These are phyloP conservation scores for Coturnix japonica DNA, from an alignment of 2,113 vertebrate species.

Conservation along the genomic window DNA sequence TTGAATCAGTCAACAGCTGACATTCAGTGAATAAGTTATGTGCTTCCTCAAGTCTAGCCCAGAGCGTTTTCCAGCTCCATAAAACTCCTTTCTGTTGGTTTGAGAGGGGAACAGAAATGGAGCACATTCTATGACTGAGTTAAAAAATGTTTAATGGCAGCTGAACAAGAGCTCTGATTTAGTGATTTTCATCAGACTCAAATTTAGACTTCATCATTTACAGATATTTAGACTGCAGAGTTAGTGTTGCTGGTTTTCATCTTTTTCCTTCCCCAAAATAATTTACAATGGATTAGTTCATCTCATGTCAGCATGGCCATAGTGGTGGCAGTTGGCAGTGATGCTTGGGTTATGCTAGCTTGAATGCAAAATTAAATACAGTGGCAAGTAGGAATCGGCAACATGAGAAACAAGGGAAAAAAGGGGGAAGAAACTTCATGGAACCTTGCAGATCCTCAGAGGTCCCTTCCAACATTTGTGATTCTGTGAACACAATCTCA, in stretches of 20 bases:
- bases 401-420: neutral
- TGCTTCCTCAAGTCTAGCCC: constrained; percentile 19
- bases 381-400: neutral
- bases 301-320: neutral
- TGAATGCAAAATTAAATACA: neutral
- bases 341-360: neutral
- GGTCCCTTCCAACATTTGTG: too few species aligned
- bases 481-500: neutral
- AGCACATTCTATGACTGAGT: neutral
- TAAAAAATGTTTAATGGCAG: constrained; percentile 3
- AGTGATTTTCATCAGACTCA: neutral
- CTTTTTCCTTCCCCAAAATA: neutral
- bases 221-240: neutral
- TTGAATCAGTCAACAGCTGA: neutral
- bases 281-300: neutral
- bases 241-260: neutral
- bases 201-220: constrained; percentile 22
- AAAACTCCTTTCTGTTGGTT: constrained; percentile 12
- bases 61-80: constrained; percentile 24
- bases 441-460: neutral
- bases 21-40: constrained; percentile 21
- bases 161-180: constrained; percentile 32
- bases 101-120: constrained; percentile 23
- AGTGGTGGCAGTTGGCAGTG: neutral
- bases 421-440: neutral